A percentile compares a stretch with the other conserved stretches of the same genome.
phyloP scores from a whole-genome alignment of 1,140 invertebrate species.

The Drosophila paulistorum region DNA sequence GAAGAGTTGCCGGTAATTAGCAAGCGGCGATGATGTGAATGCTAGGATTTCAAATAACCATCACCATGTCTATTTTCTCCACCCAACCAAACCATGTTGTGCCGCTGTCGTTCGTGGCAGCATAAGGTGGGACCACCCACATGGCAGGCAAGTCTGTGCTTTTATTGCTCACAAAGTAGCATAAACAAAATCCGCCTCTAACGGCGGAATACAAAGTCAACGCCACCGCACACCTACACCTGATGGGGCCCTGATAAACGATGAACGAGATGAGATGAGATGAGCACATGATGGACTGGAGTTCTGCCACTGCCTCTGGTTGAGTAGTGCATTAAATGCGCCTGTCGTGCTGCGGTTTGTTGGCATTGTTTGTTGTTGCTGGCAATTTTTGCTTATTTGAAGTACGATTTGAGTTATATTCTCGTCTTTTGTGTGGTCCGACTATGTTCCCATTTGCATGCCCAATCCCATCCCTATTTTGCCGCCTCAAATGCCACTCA shows the following conservation, averaged over 20 bases:
- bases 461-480: constrained; percentile 1
- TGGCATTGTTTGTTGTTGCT: constrained; percentile 53
- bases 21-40: constrained; percentile 35
- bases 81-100: neutral
- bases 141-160: constrained; percentile 55
- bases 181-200: constrained; percentile 76
- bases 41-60: constrained; percentile 44
- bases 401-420: constrained; percentile 57
- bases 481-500: constrained; percentile 36
- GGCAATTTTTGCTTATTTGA: constrained; percentile 59
- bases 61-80: neutral
- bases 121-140: constrained; percentile 71
- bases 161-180: constrained; percentile 79
- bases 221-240: constrained; percentile 64
- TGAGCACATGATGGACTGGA: constrained; percentile 10
- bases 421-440: constrained; percentile 60
- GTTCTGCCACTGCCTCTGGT: constrained; percentile 12
- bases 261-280: constrained; percentile 5
- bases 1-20: constrained; percentile 77
- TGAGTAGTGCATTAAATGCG: constrained; percentile 66
- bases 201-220: constrained; percentile 58
- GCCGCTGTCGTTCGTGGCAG: constrained; percentile 4
- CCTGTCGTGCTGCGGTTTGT: constrained; percentile 23
- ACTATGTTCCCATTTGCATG: neutral
- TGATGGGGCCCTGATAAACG: constrained; percentile 60